These are phyloP conservation scores for Dendrolimus pini DNA, from an alignment of 2,888 invertebrate genomes.

Conservation along the genomic window DNA sequence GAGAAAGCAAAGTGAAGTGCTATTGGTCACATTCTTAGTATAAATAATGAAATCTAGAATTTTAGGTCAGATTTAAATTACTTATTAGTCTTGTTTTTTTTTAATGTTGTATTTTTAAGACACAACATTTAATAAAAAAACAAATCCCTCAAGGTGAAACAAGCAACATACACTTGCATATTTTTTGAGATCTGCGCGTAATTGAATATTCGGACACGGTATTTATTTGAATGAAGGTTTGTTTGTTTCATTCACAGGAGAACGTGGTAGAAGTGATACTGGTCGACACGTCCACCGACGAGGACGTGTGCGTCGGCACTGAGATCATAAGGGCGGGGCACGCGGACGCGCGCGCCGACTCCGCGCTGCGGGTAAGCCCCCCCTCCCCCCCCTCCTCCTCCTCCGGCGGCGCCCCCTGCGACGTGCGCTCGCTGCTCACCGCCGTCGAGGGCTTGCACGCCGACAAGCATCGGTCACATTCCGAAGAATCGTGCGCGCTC, in stretches of 20 bases:
- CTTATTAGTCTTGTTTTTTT: too few species aligned
- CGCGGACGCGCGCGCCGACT: constrained; percentile 50
- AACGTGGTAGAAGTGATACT: constrained; percentile 56
- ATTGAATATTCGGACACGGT: too few species aligned
- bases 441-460: constrained; percentile 6
- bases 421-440: constrained; percentile 12
- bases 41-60: too few species aligned
- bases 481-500: background rate
- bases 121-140: too few species aligned
- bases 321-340: constrained; percentile 62
- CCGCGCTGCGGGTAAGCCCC: constrained; percentile 42
- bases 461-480: background rate
- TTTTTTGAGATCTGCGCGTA: too few species aligned
- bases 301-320: constrained; percentile 68
- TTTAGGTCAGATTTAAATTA: too few species aligned
- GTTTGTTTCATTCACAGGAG: constrained; percentile 31
- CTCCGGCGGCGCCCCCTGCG: constrained; percentile 10
- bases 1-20: too few species aligned
- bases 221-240: too few species aligned
- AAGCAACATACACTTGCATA: too few species aligned
- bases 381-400: constrained; percentile 17
- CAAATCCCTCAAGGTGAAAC: too few species aligned
- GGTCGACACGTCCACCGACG: constrained; percentile 62
- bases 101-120: too few species aligned
- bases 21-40: too few species aligned